Evolutionary conservation across 2,797 vertebrate species (phyloP).

Genomic region (Microcaecilia unicolor): DNA sequence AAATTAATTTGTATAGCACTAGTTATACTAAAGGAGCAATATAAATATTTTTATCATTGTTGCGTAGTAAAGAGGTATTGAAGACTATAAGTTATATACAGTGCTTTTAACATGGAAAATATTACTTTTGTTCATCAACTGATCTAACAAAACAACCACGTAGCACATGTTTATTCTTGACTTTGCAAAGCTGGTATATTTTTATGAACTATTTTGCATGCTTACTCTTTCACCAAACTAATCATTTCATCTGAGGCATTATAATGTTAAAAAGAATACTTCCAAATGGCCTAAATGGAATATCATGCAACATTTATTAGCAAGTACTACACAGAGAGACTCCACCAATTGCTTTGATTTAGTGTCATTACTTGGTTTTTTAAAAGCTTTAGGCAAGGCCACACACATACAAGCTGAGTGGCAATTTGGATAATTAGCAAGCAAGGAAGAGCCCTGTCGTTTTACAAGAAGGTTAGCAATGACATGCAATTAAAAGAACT

Average conservation of each 20-base stretch:
- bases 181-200: constrained; percentile 11
- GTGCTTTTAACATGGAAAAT: too few relatives aligned
- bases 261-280: constrained; percentile 29
- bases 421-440: constrained; percentile 58
- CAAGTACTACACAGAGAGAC: constrained; percentile 27
- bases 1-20: too few relatives aligned
- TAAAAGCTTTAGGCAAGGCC: constrained; percentile 54
- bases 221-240: constrained; percentile 4
- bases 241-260: not conserved
- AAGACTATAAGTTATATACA: too few relatives aligned
- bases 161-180: constrained; percentile 12
- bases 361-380: constrained; percentile 39
- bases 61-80: too few relatives aligned
- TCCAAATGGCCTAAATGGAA: constrained; percentile 35
- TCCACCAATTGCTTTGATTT: constrained; percentile 49
- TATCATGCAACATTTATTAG: constrained; percentile 45
- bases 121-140: too few relatives aligned
- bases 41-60: too few relatives aligned
- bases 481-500: constrained; percentile 54
- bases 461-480: constrained; percentile 44
- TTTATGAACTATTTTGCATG: not conserved
- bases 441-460: constrained; percentile 47
- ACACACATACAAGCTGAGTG: constrained; percentile 39
- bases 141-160: too few relatives aligned
- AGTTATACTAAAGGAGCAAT: too few relatives aligned